Conservation (phyloP, 1,140 invertebrate species). For the Drosophila littoralis region DNA sequence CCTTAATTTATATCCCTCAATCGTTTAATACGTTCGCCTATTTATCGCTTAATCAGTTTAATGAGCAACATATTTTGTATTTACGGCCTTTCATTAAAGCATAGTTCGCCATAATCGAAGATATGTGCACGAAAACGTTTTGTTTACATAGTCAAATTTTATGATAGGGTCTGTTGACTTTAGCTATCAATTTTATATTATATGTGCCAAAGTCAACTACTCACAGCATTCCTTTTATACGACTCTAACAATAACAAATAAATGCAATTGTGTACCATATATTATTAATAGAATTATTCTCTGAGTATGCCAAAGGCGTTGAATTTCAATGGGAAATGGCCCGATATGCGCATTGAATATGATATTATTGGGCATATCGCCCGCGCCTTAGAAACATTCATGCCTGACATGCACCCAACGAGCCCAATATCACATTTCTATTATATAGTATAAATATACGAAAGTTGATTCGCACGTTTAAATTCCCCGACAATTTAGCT, state of each 20-base stretch:
- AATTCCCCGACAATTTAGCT: conserved; percentile 40
- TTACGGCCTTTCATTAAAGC: conserved; percentile 54
- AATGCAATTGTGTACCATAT: conserved; percentile 3
- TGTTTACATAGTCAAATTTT: conserved; percentile 49
- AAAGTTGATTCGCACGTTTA: conserved; percentile 8
- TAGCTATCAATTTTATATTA: conserved; percentile 4
- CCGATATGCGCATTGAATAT: conserved; percentile 20
- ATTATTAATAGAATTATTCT: conserved; percentile 12
- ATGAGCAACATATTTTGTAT: conserved; percentile 55
- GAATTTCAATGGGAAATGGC: conserved; percentile 12
- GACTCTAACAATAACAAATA: neutral
- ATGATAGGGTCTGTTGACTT: conserved; percentile 9
- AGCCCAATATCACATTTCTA: conserved; percentile 5
- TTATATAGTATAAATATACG: neutral
- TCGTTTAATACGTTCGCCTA: conserved; percentile 48
- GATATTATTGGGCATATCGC: conserved; percentile 9
- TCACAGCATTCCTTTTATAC: too few species aligned
- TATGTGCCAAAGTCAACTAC: neutral
- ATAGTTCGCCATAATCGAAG: conserved; percentile 23
- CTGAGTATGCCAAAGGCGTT: conserved; percentile 16
- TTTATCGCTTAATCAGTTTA: conserved; percentile 74
- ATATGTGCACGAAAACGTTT: conserved; percentile 30
- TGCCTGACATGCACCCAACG: conserved; percentile 1
- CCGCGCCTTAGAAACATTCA: conserved; percentile 13
- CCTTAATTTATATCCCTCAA: conserved; percentile 49